Evolutionary conservation across 2,113 vertebrate genomes (phyloP).

Genomic region (Trogon melanurus): DNA sequence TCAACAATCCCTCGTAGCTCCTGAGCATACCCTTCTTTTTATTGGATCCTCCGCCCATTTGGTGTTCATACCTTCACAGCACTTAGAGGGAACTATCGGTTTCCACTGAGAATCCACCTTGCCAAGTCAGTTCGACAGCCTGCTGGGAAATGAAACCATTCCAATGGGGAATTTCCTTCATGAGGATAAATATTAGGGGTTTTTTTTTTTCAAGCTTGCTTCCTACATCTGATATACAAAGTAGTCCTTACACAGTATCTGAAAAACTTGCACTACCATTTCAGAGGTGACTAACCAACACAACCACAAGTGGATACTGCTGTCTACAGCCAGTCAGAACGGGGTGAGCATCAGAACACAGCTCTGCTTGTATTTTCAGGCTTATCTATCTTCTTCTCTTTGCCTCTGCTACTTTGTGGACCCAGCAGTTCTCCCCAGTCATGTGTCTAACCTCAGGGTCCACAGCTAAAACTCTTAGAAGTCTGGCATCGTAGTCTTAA

Average conservation of each 20-base stretch:
- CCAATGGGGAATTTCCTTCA: not conserved
- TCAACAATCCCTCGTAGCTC: not conserved
- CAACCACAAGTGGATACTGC: not conserved
- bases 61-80: not conserved
- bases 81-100: not conserved
- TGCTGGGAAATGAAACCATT: not conserved
- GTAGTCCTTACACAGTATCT: not conserved
- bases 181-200: not conserved
- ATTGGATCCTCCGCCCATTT: not conserved
- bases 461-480: constrained; percentile 22
- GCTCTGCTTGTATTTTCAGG: not conserved
- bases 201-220: not conserved
- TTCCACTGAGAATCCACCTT: not conserved
- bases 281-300: not conserved
- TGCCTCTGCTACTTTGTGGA: not conserved
- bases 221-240: not conserved
- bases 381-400: not conserved
- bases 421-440: not conserved
- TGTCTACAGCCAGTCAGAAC: not conserved
- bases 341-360: not conserved
- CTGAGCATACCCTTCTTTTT: not conserved
- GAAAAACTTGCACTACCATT: not conserved
- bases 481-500: not conserved
- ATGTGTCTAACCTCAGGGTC: not conserved
- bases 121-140: not conserved